Percentiles rank a stretch among this genome's conserved stretches.
These are phyloP conservation scores for Morone saxatilis DNA, from an alignment of 2,113 vertebrate genomes.

Conservation along the genomic window DNA sequence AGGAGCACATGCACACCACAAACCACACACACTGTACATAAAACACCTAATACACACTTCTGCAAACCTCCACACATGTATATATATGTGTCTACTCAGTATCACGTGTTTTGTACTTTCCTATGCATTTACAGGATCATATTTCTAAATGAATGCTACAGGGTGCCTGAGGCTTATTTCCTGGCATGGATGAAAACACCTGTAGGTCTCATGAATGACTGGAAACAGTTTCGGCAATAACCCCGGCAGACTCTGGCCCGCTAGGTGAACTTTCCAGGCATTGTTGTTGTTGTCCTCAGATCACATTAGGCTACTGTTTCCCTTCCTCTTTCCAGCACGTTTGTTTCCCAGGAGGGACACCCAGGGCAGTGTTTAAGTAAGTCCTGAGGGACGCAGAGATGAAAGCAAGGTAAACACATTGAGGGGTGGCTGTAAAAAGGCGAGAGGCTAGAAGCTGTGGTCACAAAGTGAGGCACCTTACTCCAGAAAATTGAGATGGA, in stretches of 20 bases:
- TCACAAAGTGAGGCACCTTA: constrained; percentile 35
- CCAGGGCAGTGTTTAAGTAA: constrained; percentile 35
- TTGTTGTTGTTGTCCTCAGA: constrained; percentile 55
- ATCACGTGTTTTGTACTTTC: constrained; percentile 13
- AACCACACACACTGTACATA: constrained; percentile 4
- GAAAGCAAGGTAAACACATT: constrained; percentile 64
- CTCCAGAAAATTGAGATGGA: constrained; percentile 13
- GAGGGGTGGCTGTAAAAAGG: constrained; percentile 40
- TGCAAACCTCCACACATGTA: constrained; percentile 15
- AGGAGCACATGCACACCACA: constrained; percentile 26
- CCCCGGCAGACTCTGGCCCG: constrained; percentile 28
- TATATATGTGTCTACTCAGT: neutral
- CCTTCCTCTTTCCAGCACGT: constrained; percentile 29
- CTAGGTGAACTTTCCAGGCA: constrained; percentile 61
- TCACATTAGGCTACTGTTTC: constrained; percentile 44
- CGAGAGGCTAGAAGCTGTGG: constrained; percentile 46
- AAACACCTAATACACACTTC: neutral
- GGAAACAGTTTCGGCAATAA: constrained; percentile 44
- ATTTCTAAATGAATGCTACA: constrained; percentile 22
- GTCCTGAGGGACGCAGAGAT: constrained; percentile 55
- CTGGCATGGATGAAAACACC: constrained; percentile 56
- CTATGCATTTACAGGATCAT: constrained; percentile 17
- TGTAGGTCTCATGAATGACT: constrained; percentile 51
- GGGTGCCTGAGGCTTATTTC: constrained; percentile 33
- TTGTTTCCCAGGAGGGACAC: constrained; percentile 45